Conservation (phyloP, 2,113 vertebrate genomes). For the Colossoma macropomum region DNA sequence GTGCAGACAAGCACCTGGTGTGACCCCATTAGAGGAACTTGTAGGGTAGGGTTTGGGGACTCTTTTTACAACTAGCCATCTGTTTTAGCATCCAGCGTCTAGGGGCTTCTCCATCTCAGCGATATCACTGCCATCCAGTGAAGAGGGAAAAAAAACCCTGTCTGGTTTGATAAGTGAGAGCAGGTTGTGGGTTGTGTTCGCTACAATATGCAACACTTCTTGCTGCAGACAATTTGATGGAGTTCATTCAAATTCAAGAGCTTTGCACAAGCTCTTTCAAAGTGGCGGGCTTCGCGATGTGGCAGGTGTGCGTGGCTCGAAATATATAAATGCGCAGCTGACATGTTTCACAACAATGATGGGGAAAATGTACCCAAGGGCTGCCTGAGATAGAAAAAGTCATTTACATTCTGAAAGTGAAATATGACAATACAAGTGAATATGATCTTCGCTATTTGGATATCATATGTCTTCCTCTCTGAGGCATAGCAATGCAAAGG, state of each 20-base stretch:
- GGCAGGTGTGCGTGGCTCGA: slow-evolving; percentile 21
- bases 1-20: slow-evolving; percentile 26
- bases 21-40: slow-evolving; percentile 51
- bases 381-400: neutral
- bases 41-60: slow-evolving; percentile 42
- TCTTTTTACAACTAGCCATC: slow-evolving; percentile 52
- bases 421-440: neutral
- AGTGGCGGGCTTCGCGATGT: neutral
- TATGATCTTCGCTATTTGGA: no score
- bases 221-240: neutral
- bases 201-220: neutral
- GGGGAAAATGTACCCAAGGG: neutral
- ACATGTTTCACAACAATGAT: slow-evolving; percentile 17
- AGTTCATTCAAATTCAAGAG: slow-evolving; percentile 44
- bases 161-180: slow-evolving; percentile 18
- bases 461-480: neutral
- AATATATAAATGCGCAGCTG: slow-evolving; percentile 38
- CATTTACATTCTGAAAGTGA: neutral
- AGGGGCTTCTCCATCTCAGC: slow-evolving; percentile 2
- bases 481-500: no score
- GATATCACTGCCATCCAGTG: neutral
- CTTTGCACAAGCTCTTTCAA: slow-evolving; percentile 16
- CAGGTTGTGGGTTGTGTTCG: neutral
- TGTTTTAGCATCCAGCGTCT: slow-evolving; percentile 49
- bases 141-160: slow-evolving; percentile 1